These are phyloP conservation scores for Megamerina dolium DNA, from an alignment of 2,888 invertebrate genomes.

Conservation along the genomic window DNA sequence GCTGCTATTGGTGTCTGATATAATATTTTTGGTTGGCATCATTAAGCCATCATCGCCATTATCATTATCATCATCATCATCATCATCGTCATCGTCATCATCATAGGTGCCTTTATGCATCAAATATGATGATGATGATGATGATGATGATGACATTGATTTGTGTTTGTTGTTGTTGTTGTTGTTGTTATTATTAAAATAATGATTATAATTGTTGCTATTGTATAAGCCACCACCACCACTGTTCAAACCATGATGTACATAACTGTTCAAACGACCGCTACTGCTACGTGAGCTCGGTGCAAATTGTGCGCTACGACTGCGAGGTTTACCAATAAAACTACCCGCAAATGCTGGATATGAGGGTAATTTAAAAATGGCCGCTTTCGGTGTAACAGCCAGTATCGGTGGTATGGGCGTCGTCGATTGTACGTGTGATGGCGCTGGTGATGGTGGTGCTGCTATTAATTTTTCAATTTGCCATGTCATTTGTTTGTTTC, in stretches of 20 bases:
- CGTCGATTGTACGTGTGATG: conserved; percentile 3
- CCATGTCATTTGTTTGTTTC: conserved; percentile 23
- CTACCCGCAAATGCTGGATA: conserved; percentile 35
- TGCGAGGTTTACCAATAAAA: conserved; percentile 36
- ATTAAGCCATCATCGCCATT: not conserved
- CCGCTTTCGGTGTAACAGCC: conserved; percentile 29
- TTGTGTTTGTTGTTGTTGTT: conserved; percentile 14
- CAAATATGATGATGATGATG: no score
- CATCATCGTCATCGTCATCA: conserved; percentile 5
- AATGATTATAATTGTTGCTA: conserved; percentile 13
- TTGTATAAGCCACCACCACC: conserved; percentile 6
- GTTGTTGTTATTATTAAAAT: conserved; percentile 8
- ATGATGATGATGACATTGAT: conserved; percentile 18
- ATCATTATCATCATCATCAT: not conserved
- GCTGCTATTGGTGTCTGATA: not conserved
- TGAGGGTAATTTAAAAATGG: conserved; percentile 33
- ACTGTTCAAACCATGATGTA: conserved; percentile 1
- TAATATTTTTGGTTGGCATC: not conserved
- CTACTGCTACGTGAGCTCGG: conserved; percentile 31
- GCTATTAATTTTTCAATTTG: conserved; percentile 19
- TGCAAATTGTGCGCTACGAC: conserved; percentile 39
- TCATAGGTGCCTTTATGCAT: no score
- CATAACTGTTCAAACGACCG: conserved; percentile 18
- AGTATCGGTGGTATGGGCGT: conserved; percentile 1
- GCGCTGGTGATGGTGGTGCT: conserved; percentile 13